Evolutionary conservation across 30 jellyfish, hydroid and myxozoan genomes (phyloP), one percentile per base, ranked within the genome.

Genomic region (Pelagia noctiluca): DNA sequence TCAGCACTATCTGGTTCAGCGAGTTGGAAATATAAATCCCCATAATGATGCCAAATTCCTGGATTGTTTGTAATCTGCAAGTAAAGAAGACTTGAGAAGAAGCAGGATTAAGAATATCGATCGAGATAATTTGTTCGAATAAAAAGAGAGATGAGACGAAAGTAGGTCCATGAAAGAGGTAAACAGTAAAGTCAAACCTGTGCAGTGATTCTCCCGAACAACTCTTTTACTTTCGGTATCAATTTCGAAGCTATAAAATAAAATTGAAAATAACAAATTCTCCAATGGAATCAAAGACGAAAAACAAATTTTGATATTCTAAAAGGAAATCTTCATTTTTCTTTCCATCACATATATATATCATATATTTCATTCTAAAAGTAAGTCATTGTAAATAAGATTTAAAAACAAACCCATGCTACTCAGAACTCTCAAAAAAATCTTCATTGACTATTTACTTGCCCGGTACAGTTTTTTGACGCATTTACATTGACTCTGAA

Each of bases 131-230:
- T n/a, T n/a, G n/a, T n/a, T n/a, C n/a, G n/a, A n/a, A 70, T n/a
- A 25, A 11, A 0, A 30, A 18, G 42, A 8, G 19, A 31, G 19
- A 32, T 10, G 36, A 30, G 32, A 29, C 21, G 19, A 32, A 4
- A 35, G 2, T 25, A 3, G 32, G 18, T 18, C 3, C 24, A 21
- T 32, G 68, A 35, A 24, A 21, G 42, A 70, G 21, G 22, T 25
- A 29, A 34, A 22, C 38, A 3, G 19, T 16, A 25, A 25, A 24
- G 4, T 29, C 76, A 54, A 16, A 93, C 98, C 96, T 82, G 93
- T 36, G 98, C 80, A 23, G 94, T 61, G 4, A 93, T 84, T 38
- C 88, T 87, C 0, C 95, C 98, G 47, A 93, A 93, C 71, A 93
- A 24, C 75, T 93, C 89, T 37, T 66, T 63, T 37, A 87, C 24